Percentiles rank a stretch among this genome's conserved stretches.
Evolutionary conservation across 2,888 invertebrate species (phyloP).

Genomic region (Acleris literana): DNA sequence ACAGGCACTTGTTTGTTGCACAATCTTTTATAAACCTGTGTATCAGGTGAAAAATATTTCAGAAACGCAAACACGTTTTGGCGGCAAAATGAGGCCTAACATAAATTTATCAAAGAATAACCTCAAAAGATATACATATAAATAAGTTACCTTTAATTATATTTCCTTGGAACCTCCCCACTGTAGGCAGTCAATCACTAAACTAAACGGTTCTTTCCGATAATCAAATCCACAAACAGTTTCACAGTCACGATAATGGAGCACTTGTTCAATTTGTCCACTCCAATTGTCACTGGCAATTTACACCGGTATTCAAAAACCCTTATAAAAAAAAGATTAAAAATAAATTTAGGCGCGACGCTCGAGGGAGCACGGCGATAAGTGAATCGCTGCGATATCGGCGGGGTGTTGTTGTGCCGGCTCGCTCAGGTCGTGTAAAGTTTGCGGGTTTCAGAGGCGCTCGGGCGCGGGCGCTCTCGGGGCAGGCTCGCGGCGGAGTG

Average conservation of each 20-base stretch:
- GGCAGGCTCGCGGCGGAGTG: slow-evolving; percentile 69
- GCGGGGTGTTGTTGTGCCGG: slow-evolving; percentile 43
- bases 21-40: no score
- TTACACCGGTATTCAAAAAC: slow-evolving; percentile 37
- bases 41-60: no score
- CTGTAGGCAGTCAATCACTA: slow-evolving; percentile 37
- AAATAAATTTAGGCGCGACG: neutral
- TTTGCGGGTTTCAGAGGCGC: slow-evolving; percentile 54
- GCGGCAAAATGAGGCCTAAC: neutral
- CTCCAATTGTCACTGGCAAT: slow-evolving; percentile 58
- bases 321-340: slow-evolving; percentile 2
- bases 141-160: slow-evolving; percentile 44
- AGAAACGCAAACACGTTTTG: neutral
- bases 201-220: slow-evolving; percentile 47
- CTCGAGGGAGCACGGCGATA: slow-evolving; percentile 6
- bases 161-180: slow-evolving; percentile 36
- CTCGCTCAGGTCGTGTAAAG: slow-evolving; percentile 70
- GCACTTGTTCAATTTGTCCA: slow-evolving; percentile 62
- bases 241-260: slow-evolving; percentile 62
- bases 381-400: slow-evolving; percentile 26
- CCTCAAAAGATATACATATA: neutral
- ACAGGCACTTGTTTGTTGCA: no score
- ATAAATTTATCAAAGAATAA: neutral
- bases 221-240: slow-evolving; percentile 58
- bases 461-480: slow-evolving; percentile 52